These are phyloP conservation scores for Microctenopoma stevenorrisi DNA, from an alignment of 2,797 vertebrate genomes.

Conservation along the genomic window DNA sequence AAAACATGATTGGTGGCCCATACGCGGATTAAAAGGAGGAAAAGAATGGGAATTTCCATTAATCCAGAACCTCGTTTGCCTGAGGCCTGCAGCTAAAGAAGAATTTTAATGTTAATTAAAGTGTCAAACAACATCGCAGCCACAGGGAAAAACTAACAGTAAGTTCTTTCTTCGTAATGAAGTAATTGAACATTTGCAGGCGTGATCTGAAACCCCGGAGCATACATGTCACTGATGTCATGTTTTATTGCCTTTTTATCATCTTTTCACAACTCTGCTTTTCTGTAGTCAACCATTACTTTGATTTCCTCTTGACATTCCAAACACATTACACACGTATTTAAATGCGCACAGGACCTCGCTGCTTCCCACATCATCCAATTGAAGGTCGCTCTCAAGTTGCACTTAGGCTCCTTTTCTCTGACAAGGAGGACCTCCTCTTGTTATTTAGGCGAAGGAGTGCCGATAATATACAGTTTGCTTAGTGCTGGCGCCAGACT, in stretches of 20 bases:
- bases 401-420: constrained; percentile 77
- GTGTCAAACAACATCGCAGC: constrained; percentile 13
- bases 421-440: constrained; percentile 85
- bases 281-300: constrained; percentile 21
- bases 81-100: constrained; percentile 27
- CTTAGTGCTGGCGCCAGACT: constrained; percentile 94
- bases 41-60: constrained; percentile 19
- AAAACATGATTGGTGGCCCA: neutral
- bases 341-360: constrained; percentile 51
- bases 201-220: neutral
- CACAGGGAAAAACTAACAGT: neutral
- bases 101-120: constrained; percentile 21
- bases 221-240: neutral
- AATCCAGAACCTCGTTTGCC: constrained; percentile 7
- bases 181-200: neutral
- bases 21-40: neutral
- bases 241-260: constrained; percentile 34
- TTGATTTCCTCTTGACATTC: constrained; percentile 54
- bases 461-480: constrained; percentile 95
- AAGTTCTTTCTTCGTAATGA: neutral
- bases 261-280: constrained; percentile 27
- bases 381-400: constrained; percentile 86
- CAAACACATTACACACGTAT: constrained; percentile 59
- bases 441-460: constrained; percentile 91
- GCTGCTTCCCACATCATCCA: constrained; percentile 76